Base-by-base conservation (phyloP, 2,113 vertebrate genomes). In the Turnix velox region DNA sequence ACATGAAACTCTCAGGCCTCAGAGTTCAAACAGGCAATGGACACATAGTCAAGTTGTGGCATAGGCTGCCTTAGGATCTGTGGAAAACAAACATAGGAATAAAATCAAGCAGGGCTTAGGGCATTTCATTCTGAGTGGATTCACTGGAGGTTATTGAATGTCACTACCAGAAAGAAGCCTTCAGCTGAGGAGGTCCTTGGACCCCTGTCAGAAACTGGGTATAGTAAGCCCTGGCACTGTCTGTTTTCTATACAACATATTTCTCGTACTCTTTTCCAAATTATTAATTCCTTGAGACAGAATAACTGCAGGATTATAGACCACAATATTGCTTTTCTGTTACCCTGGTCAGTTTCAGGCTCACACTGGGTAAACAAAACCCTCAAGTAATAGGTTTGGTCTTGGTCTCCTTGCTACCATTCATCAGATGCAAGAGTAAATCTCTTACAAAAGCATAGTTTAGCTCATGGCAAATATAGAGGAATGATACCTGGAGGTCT, bases 281-380 rank as follows among this genome's bases (percentile, higher is more conserved):
- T 6, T 67, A 25, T 31, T 45, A 33, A 42, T 72, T 72, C n/a
- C 9, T 72, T 63, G 19, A 59, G 35, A 39, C 3, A 46, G 16
- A 4, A 35, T 39, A 62, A 45, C 27, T 72, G 16, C 9, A 45
- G 16, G 2, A 19, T 37, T 81, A 19, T 31, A 10, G n/a, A 18
- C 6, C 14, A 58, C 0, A 0, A 2, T 33, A 20, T 72, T 54
- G 25, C 19, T 73, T 43, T 67, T 59, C 10, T 75, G 5, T 79
- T 76, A 19, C 63, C 9, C 15, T 35, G 19, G 9, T 72, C 35
- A 72, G 37, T 39, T 86, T 72, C 55, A 66, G 37, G 18, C 17
- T 24, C 4, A 0, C 39, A 10, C 15, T 55, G 12, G 4, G 4
- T 16, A 59, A 84, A 91, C n/a, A 79, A 9, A 23, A 69, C 25